phyloP scores from a whole-genome alignment of 2,797 vertebrate species.

The Rallus crepitans region DNA sequence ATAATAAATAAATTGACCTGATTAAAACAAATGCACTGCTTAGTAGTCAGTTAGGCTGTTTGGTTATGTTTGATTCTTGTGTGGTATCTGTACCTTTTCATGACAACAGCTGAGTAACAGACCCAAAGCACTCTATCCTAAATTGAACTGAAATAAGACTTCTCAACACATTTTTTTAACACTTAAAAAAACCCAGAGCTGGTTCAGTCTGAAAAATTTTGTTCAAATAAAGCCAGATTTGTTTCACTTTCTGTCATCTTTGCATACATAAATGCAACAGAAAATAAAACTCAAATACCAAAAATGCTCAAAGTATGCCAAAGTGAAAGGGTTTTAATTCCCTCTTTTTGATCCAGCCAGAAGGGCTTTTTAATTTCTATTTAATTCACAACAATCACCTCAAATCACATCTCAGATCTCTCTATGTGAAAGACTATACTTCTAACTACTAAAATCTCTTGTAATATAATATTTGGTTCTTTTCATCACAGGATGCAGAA shows the following conservation, averaged over 20 bases:
- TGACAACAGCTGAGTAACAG: not conserved
- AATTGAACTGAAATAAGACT: not conserved
- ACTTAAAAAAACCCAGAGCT: not conserved
- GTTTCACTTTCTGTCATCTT: not conserved
- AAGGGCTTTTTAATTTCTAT: not conserved
- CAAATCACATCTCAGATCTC: not conserved
- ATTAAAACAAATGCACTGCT: not conserved
- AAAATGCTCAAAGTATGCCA: not conserved
- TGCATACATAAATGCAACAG: not conserved
- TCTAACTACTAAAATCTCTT: not conserved
- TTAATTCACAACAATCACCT: not conserved
- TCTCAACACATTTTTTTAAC: not conserved
- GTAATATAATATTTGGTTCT: not conserved
- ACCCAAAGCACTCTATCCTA: not conserved
- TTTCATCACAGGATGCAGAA: not conserved
- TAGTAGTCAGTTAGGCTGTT: not conserved
- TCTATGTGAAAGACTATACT: not conserved
- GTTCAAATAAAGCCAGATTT: not conserved
- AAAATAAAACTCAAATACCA: not conserved
- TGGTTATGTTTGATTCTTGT: not conserved
- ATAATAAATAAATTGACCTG: not conserved
- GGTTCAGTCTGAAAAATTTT: not conserved
- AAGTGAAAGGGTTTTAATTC: not conserved
- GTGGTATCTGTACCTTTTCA: not conserved
- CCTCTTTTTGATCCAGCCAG: not conserved